Conservation (phyloP, 2,797 vertebrate genomes). For the Syndactyla subalaris region DNA sequence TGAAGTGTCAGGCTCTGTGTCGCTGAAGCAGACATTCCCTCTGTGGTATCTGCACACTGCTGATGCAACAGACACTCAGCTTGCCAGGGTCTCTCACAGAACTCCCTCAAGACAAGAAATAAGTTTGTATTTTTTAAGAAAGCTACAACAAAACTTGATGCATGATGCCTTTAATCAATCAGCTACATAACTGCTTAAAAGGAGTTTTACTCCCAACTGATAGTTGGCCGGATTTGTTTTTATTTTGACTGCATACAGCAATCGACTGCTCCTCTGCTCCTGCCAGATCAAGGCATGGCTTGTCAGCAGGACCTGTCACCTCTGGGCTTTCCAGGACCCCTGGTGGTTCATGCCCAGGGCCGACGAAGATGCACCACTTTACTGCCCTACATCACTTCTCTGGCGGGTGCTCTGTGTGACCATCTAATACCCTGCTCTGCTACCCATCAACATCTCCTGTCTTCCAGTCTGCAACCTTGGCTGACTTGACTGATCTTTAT, state of each 20-base stretch:
- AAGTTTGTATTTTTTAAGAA: not conserved
- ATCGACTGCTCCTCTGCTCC: not conserved
- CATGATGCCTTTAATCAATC: not conserved
- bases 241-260: not conserved
- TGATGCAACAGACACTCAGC: not conserved
- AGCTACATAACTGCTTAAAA: not conserved
- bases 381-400: not conserved
- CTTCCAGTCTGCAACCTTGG: not conserved
- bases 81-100: not conserved
- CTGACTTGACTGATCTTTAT: not conserved
- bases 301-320: not conserved
- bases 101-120: not conserved
- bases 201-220: not conserved
- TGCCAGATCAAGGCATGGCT: not conserved
- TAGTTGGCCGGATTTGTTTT: not conserved
- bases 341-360: accelerated
- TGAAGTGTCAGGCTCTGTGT: constrained; percentile 48
- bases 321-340: not conserved
- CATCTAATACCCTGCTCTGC: not conserved
- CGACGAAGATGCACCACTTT: not conserved
- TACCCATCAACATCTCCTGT: accelerated
- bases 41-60: not conserved
- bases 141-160: not conserved
- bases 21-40: constrained; percentile 35
- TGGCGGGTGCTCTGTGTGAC: accelerated